These are phyloP conservation scores for Drosophila dunni DNA, from an alignment of 1,140 invertebrate genomes.

Conservation along the genomic window DNA sequence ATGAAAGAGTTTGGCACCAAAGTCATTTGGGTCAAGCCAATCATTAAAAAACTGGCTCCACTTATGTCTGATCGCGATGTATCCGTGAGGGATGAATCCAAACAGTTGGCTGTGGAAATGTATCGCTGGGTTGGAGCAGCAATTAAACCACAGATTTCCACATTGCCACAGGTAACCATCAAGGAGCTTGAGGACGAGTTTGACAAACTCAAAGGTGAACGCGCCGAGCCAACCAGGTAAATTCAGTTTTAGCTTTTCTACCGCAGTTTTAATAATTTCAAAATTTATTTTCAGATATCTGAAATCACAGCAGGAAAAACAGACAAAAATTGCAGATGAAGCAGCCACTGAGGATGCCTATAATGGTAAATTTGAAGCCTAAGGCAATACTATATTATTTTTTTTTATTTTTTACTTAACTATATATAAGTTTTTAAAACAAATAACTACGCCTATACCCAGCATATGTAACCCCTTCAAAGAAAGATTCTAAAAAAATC, in stretches of 20 bases:
- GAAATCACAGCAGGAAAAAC: conserved; percentile 94
- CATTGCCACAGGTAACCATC: conserved; percentile 95
- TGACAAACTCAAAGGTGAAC: conserved; percentile 89
- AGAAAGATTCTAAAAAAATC: not conserved
- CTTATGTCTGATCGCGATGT: conserved; percentile 97
- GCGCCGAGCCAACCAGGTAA: conserved; percentile 88
- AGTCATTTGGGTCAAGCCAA: conserved; percentile 94
- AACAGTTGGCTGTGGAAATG: conserved; percentile 94
- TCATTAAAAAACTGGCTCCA: conserved; percentile 94
- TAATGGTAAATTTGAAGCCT: conserved; percentile 79
- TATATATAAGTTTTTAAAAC: conserved; percentile 1
- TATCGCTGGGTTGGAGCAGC: conserved; percentile 96
- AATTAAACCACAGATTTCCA: conserved; percentile 93
- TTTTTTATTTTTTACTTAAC: not conserved
- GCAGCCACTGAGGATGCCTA: conserved; percentile 85
- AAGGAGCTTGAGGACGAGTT: conserved; percentile 96
- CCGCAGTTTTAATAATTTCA: not conserved
- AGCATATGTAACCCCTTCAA: conserved; percentile 4
- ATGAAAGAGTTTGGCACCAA: conserved; percentile 96
- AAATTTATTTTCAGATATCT: conserved; percentile 87
- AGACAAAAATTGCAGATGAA: conserved; percentile 87
- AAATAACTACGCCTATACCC: conserved; percentile 13
- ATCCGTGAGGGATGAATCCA: conserved; percentile 95
- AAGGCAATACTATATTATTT: not conserved
- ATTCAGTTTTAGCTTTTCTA: conserved; percentile 3